Evolutionary conservation across 2,888 invertebrate genomes (phyloP).

Genomic region (Priapulus caudatus): DNA sequence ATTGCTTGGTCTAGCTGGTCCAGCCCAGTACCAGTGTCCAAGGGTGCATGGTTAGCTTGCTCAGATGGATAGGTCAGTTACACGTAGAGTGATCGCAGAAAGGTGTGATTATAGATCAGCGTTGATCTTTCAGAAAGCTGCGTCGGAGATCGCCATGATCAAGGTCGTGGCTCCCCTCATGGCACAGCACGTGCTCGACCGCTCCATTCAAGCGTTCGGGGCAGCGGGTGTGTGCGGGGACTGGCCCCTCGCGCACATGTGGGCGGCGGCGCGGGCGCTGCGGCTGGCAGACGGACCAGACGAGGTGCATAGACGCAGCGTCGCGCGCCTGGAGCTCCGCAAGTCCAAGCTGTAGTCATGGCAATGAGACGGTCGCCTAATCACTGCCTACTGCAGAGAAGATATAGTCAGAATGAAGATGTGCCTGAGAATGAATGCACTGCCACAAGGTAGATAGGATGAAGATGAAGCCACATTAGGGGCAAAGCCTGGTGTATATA

Average conservation of each 20-base stretch:
- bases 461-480: too few relatives aligned
- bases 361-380: not conserved
- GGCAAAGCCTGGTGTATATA: too few relatives aligned
- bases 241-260: constrained; percentile 36
- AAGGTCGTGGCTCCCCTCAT: constrained; percentile 40
- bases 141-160: constrained; percentile 42
- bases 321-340: constrained; percentile 31
- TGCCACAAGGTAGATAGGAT: too few relatives aligned
- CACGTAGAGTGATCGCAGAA: too few relatives aligned
- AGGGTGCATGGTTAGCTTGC: too few relatives aligned
- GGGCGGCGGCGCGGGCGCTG: constrained; percentile 35
- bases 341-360: constrained; percentile 6
- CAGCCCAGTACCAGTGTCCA: too few relatives aligned
- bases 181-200: constrained; percentile 36
- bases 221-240: constrained; percentile 38
- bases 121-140: constrained; percentile 33
- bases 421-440: too few relatives aligned
- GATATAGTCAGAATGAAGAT: too few relatives aligned
- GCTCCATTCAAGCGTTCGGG: constrained; percentile 37
- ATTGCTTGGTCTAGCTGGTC: too few relatives aligned
- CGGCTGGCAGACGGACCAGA: constrained; percentile 43
- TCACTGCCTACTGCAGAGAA: too few relatives aligned
- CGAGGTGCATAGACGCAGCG: constrained; percentile 35
- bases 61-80: too few relatives aligned
- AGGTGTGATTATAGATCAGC: constrained; percentile 7